These are phyloP conservation scores for Berghia stephanieae DNA, from an alignment of 1,140 invertebrate genomes.

Conservation along the genomic window DNA sequence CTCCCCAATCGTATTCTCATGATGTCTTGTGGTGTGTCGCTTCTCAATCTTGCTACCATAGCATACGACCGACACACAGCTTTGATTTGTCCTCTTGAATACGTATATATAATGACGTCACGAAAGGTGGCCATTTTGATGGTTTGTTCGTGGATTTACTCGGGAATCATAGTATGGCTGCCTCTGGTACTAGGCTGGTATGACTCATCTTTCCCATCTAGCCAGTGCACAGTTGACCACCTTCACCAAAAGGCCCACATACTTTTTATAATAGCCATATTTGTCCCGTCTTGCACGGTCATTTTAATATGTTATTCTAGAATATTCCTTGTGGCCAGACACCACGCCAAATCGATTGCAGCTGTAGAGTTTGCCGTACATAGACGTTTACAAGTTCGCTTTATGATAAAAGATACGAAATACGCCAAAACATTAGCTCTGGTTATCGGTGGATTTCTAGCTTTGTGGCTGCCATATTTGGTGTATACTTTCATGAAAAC, in stretches of 20 bases:
- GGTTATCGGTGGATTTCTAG: conserved; percentile 73
- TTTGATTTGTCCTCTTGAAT: conserved; percentile 73
- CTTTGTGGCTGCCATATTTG: conserved; percentile 75
- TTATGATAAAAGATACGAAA: conserved; percentile 60
- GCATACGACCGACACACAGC: conserved; percentile 76
- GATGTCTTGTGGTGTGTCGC: conserved; percentile 73
- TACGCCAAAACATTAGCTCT: conserved; percentile 75
- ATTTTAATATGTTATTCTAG: conserved; percentile 75
- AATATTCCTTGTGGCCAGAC: conserved; percentile 74
- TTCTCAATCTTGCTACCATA: conserved; percentile 74
- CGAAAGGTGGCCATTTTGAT: conserved; percentile 73
- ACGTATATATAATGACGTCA: conserved; percentile 73
- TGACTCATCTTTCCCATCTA: conserved; percentile 63
- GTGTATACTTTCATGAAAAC: conserved; percentile 71
- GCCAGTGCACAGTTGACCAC: conserved; percentile 63
- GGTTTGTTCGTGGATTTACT: conserved; percentile 73
- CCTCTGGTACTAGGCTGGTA: conserved; percentile 70
- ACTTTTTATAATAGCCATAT: conserved; percentile 49
- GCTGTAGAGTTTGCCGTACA: conserved; percentile 73
- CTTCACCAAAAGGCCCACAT: conserved; percentile 43
- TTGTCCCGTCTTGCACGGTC: conserved; percentile 60
- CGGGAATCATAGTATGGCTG: conserved; percentile 70
- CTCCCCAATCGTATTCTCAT: conserved; percentile 74
- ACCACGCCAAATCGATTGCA: conserved; percentile 75
- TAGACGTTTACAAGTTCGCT: conserved; percentile 42